Evolutionary conservation across 2,888 invertebrate species (phyloP), one percentile per base, ranked within the genome.

Genomic region (Labia minor): DNA sequence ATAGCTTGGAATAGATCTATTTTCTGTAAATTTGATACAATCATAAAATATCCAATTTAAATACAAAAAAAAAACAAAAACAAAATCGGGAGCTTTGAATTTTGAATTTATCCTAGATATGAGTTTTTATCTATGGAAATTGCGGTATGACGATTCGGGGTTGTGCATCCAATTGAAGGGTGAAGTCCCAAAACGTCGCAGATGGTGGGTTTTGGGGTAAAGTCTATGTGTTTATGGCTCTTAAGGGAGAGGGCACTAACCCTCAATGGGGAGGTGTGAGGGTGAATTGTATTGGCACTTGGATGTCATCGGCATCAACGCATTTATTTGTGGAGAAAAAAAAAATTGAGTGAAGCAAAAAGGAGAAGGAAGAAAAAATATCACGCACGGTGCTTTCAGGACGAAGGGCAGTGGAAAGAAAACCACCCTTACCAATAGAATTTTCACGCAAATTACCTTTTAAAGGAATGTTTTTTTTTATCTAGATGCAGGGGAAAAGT

Each of bases 41-140:
- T 49, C 49, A 14, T 49, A 49, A 49, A 49, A 49, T 8, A 49
- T 49, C 49, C 49, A 16, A 49, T 49, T 49, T n/a, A n/a, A n/a
- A n/a, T n/a, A n/a, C n/a, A n/a, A n/a, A n/a, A n/a, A n/a, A n/a
- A n/a, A n/a, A n/a, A n/a, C 49, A 3, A 14, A 49, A 49, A 26
- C 26, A 6, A 26, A 26, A 26, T 26, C 49, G 49, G 16, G 2
- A 49, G n/a, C 49, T n/a, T 49, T 4, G 49, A 3, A 8, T 8
- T 49, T 49, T 4, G 49, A 49, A n/a, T 49, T 49, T 49, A 49
- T 3, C 16, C 49, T 16, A 4, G 2, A 49, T 49, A 49, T 49
- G 49, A 49, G 49, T 49, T 49, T 26, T 49, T 49, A 49, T 49
- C 49, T 49, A 49, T 49, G 49, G 49, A 49, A 49, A 49, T 49